A percentile compares a stretch with the other conserved stretches of the same genome.
phyloP scores from a whole-genome alignment of 2,797 vertebrate genomes.

The Malurus splendens region DNA sequence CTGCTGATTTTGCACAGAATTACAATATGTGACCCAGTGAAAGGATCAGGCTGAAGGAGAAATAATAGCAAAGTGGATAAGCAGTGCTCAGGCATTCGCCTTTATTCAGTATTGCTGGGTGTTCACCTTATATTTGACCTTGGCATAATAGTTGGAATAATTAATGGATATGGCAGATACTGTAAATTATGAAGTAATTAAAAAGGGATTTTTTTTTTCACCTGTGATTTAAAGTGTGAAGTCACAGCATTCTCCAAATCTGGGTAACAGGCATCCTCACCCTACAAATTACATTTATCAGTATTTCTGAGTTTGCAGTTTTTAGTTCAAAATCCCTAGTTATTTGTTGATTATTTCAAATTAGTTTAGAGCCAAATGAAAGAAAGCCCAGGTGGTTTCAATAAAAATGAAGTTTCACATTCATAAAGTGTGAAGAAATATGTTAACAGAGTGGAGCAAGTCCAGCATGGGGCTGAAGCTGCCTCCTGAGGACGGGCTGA shows the following conservation, averaged over 20 bases:
- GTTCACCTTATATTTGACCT: slow-evolving; percentile 2
- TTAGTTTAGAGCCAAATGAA: neutral
- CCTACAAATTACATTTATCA: neutral
- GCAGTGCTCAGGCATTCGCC: neutral
- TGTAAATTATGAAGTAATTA: neutral
- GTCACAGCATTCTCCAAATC: neutral
- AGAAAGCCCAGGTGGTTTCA: neutral
- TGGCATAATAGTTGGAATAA: neutral
- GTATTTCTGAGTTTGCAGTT: neutral
- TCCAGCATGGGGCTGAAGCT: neutral
- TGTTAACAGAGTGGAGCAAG: neutral
- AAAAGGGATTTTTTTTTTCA: neutral
- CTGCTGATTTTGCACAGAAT: slow-evolving; percentile 46
- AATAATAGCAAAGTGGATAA: slow-evolving; percentile 10
- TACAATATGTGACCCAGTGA: neutral
- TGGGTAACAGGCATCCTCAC: neutral
- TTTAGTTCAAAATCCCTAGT: neutral
- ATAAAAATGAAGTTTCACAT: neutral
- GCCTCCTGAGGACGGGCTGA: neutral
- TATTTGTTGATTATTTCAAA: neutral
- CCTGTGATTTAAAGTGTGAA: neutral
- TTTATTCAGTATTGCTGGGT: neutral
- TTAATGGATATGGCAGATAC: neutral
- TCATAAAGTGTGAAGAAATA: neutral
- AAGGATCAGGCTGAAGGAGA: slow-evolving; percentile 3